phyloP scores from a whole-genome alignment of 2,797 vertebrate genomes.

The Linurgus olivaceus region DNA sequence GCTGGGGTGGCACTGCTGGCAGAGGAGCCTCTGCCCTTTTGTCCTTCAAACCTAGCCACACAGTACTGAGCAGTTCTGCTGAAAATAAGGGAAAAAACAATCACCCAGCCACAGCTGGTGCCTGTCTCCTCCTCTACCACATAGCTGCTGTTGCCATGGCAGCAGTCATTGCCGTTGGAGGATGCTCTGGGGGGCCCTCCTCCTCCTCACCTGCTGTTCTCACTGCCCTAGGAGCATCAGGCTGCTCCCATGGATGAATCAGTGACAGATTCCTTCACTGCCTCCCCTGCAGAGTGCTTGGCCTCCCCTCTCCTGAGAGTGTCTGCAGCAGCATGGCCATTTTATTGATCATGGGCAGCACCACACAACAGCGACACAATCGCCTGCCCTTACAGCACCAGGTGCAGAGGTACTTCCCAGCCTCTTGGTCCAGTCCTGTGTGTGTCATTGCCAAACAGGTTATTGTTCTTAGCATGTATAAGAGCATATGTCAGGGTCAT shows the following conservation, averaged over 20 bases:
- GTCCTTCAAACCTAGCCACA: not conserved
- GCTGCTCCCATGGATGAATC: not conserved
- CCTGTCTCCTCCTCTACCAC: not conserved
- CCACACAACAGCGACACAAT: not conserved
- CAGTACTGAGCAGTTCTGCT: not conserved
- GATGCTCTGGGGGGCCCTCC: not conserved
- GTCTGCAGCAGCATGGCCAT: not conserved
- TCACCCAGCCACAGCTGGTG: conserved; percentile 37
- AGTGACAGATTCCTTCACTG: not conserved
- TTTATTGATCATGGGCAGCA: not conserved
- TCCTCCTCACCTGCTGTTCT: not conserved
- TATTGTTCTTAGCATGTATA: not conserved
- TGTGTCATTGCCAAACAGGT: fast-evolving
- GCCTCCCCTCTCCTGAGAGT: not conserved
- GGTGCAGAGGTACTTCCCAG: not conserved
- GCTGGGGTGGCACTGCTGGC: not conserved
- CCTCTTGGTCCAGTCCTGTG: not conserved
- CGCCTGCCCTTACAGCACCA: not conserved
- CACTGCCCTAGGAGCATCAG: not conserved
- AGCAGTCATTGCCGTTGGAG: not conserved
- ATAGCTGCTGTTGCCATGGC: conserved; percentile 45
- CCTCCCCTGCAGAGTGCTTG: not conserved
- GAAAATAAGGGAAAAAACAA: not conserved
- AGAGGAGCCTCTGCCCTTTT: not conserved
- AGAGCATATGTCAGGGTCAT: not conserved